Base-by-base conservation (phyloP, 2,888 invertebrate genomes). In the Drosophila emarginata region DNA sequence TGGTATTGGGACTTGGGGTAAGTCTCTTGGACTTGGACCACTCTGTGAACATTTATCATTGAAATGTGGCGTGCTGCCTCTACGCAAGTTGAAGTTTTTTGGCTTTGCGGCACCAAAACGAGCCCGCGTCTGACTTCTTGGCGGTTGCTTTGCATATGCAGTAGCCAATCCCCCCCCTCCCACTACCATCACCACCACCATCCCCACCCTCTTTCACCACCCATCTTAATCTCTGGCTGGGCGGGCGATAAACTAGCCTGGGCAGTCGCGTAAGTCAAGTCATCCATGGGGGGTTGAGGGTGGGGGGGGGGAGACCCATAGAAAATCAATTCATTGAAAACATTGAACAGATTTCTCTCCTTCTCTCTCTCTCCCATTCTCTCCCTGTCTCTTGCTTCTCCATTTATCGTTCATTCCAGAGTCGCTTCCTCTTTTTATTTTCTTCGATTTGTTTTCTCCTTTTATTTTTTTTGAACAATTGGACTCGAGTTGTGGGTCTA, bases 1-100 rank as follows among this genome's bases (percentile, higher is more conserved):
- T 32, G 11, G 32, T 32, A 9, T 11, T 11, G 18, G 45, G 11
- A 21, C 36, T 37, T 7, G 2, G 4, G 14, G 26, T 14, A 36
- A 56, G 36, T 56, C 18, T 45, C 45, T 45, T 45, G 45, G 45
- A 45, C 45, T 74, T 56, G 61, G 67, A 65, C 51, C 51, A 52
- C 82, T 79, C 86, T 67, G 74, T 62, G 72, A 82, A 81, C 89
- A 89, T 89, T 89, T 89, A 89, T 89, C 89, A 89, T 89, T 90
- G 87, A 88, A 87, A 89, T 88, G 88, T 89, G 88, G 88, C 79
- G 84, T 80, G 79, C 75, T 65, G 76, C 76, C 65, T 77, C 71
- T 78, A 81, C 87, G 78, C 80, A 80, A 72, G 68, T 78, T 71
- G 45, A 45, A 45, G 45, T 45, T 45, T 45, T 45, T 45, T 45